These are phyloP conservation scores for Acomys russatus DNA, from an alignment of 2,797 vertebrate genomes.

Conservation along the genomic window DNA sequence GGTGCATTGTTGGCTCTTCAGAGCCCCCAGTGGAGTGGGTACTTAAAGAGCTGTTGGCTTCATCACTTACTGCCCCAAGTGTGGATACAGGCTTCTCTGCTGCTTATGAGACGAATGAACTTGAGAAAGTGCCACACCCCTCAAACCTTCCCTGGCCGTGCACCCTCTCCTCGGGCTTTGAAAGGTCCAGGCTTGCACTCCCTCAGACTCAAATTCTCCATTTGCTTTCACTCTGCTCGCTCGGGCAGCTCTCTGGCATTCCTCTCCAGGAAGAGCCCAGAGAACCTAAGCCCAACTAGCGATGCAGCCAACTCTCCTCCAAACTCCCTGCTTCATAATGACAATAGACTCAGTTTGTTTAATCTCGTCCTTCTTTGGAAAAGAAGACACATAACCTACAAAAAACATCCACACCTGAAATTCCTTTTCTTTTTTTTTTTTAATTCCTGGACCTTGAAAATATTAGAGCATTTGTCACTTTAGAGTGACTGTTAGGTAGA, in stretches of 20 bases:
- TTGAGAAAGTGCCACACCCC: neutral
- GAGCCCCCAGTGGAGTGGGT: neutral
- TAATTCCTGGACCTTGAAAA: neutral
- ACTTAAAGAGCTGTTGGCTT: neutral
- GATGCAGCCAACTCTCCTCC: neutral
- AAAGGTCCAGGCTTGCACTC: neutral
- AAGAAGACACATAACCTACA: neutral
- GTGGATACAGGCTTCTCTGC: neutral
- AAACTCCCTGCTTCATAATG: conserved; percentile 49
- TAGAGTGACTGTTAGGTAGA: neutral
- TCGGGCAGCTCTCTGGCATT: neutral
- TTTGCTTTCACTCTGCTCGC: neutral
- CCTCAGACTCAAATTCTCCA: neutral
- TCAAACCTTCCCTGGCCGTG: neutral
- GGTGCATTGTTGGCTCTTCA: neutral
- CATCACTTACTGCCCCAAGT: neutral
- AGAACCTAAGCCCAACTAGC: conserved; percentile 45
- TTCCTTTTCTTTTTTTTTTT: neutral
- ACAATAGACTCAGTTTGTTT: conserved; percentile 50
- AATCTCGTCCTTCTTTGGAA: neutral
- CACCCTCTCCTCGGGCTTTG: neutral
- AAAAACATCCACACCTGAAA: conserved; percentile 2
- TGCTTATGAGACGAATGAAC: neutral
- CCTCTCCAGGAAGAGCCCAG: neutral
- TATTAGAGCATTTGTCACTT: neutral